These are phyloP conservation scores for Formica aserva DNA, from an alignment of 2,888 invertebrate genomes.

Conservation along the genomic window DNA sequence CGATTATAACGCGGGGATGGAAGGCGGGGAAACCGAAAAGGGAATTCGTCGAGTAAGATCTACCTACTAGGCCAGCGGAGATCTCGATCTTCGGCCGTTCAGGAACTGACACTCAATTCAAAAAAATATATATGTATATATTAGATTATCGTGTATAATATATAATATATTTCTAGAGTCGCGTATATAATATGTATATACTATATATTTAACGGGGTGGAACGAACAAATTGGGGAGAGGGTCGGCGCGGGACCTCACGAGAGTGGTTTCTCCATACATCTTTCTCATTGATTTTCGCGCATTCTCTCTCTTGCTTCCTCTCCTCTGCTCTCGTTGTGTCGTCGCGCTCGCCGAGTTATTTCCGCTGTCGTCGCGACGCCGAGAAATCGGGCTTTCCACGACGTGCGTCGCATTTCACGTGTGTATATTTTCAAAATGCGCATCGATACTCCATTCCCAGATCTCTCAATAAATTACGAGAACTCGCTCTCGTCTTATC, in stretches of 20 bases:
- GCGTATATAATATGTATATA: slow-evolving; percentile 36
- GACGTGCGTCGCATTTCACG: slow-evolving; percentile 15
- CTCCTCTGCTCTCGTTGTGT: slow-evolving; percentile 5
- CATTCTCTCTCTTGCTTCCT: slow-evolving; percentile 15
- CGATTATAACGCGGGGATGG: slow-evolving; percentile 57
- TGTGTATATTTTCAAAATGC: slow-evolving; percentile 27
- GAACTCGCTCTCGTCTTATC: slow-evolving; percentile 48
- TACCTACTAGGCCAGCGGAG: slow-evolving; percentile 44
- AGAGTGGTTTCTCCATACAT: slow-evolving; percentile 27
- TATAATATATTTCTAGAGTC: slow-evolving; percentile 33
- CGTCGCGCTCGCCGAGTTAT: slow-evolving; percentile 35
- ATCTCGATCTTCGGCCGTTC: slow-evolving; percentile 27
- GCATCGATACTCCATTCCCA: slow-evolving; percentile 43
- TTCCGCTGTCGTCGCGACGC: slow-evolving; percentile 32
- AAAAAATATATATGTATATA: slow-evolving; percentile 58
- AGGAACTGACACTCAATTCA: slow-evolving; percentile 63
- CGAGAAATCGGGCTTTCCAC: slow-evolving; percentile 21
- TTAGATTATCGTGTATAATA: slow-evolving; percentile 41
- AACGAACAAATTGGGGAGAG: slow-evolving; percentile 56
- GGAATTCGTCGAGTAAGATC: slow-evolving; percentile 47
- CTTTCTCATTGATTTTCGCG: slow-evolving; percentile 46
- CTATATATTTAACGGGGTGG: slow-evolving; percentile 28
- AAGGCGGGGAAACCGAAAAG: slow-evolving; percentile 42
- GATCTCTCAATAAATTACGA: not conserved
- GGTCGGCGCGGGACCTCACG: slow-evolving; percentile 24